Conservation (phyloP, 2,888 invertebrate genomes). For the Branchellion lobata region DNA sequence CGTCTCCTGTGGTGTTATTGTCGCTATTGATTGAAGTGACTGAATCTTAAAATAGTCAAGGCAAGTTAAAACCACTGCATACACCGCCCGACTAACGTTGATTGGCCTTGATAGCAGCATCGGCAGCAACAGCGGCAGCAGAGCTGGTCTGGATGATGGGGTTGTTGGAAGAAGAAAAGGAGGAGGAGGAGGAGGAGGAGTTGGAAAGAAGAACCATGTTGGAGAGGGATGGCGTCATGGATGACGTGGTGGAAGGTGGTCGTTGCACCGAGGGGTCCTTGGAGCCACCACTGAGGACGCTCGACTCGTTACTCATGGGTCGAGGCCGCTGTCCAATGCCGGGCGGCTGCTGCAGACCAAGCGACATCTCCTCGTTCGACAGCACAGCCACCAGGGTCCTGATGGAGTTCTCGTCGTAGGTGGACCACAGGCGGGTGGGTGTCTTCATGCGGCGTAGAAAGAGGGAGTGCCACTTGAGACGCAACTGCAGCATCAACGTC, state of each 20-base stretch:
- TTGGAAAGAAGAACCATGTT: neutral
- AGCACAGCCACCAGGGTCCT: slow-evolving; percentile 71
- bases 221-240: neutral
- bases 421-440: slow-evolving; percentile 64
- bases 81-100: too few species aligned
- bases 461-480: slow-evolving; percentile 74
- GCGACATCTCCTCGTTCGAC: slow-evolving; percentile 72
- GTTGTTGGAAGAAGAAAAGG: neutral
- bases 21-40: too few species aligned
- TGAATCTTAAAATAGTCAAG: too few species aligned
- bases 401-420: slow-evolving; percentile 71
- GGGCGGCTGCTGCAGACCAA: slow-evolving; percentile 72
- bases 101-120: too few species aligned
- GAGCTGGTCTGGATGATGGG: too few species aligned
- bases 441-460: slow-evolving; percentile 67
- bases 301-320: slow-evolving; percentile 65
- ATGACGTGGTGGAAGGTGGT: neutral
- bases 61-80: too few species aligned
- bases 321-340: slow-evolving; percentile 77
- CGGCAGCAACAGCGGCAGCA: too few species aligned
- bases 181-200: neutral
- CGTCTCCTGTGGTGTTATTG: too few species aligned
- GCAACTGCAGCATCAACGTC: slow-evolving; percentile 69
- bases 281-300: slow-evolving; percentile 55
- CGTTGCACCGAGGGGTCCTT: slow-evolving; percentile 42